A percentile compares a stretch with the other conserved stretches of the same genome.
phyloP scores from a whole-genome alignment of 37 sponge, comb jelly and placozoan species.

The Ephydatia muelleri region DNA sequence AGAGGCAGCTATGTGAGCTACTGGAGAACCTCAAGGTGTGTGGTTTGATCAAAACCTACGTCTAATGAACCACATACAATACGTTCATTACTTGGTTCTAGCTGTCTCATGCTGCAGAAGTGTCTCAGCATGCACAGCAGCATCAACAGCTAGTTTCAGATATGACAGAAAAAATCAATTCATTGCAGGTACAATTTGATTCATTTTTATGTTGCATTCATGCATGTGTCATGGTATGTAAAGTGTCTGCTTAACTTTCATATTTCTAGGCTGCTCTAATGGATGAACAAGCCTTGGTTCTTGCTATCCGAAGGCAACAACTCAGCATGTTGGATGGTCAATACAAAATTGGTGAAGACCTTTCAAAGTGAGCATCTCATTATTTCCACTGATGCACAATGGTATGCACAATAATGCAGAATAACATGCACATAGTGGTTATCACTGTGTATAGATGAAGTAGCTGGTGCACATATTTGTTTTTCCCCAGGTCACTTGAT shows the following conservation, averaged over 20 bases:
- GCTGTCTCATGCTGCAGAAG: constrained; percentile 14
- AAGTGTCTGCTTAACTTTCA: too few relatives aligned
- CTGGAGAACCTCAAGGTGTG: not conserved
- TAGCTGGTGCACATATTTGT: too few relatives aligned
- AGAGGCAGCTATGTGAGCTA: not conserved
- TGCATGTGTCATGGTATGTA: too few relatives aligned
- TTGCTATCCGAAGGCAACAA: constrained; percentile 59
- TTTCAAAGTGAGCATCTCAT: constrained; percentile 21
- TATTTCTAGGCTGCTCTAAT: constrained; percentile 42
- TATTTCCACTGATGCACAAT: too few relatives aligned
- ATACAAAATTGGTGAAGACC: constrained; percentile 48
- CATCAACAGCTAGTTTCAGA: not conserved
- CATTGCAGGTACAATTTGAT: constrained; percentile 35
- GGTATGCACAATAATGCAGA: too few relatives aligned
- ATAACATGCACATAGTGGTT: too few relatives aligned
- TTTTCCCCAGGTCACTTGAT: constrained; percentile 40
- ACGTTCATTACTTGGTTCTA: not conserved
- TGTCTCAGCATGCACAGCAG: constrained; percentile 4
- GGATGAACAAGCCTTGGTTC: constrained; percentile 45
- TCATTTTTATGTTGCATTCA: too few relatives aligned
- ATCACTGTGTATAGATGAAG: too few relatives aligned
- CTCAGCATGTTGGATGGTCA: constrained; percentile 54
- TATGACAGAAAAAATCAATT: not conserved
- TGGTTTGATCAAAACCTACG: too few relatives aligned
- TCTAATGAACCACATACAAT: not conserved